Conservation (phyloP, 2,113 vertebrate species). For the Tetraodon nigroviridis region DNA sequence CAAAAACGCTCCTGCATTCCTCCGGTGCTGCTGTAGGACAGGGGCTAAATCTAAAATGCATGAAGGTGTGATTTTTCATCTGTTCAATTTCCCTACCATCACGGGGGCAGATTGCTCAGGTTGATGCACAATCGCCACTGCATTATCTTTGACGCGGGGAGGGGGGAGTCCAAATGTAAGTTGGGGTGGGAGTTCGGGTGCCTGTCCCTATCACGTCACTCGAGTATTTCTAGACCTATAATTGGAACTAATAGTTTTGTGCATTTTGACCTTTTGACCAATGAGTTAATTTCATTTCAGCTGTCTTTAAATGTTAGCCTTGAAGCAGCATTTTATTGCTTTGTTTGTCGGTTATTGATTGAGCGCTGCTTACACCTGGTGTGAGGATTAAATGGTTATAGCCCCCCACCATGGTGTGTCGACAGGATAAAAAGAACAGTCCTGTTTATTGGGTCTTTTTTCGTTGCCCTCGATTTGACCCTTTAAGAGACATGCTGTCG, state of each 20-base stretch:
- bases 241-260: constrained; percentile 66
- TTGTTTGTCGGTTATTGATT: constrained; percentile 66
- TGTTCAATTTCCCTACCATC: constrained; percentile 79
- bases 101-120: constrained; percentile 71
- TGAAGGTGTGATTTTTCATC: constrained; percentile 72
- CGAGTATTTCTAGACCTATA: constrained; percentile 45
- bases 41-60: constrained; percentile 74
- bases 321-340: constrained; percentile 59
- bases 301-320: constrained; percentile 73
- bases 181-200: constrained; percentile 38
- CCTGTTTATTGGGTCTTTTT: constrained; percentile 61
- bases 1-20: constrained; percentile 14
- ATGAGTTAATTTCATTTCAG: constrained; percentile 71
- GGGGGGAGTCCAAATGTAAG: constrained; percentile 63
- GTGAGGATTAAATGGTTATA: constrained; percentile 66
- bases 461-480: constrained; percentile 54
- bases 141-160: constrained; percentile 72
- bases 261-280: constrained; percentile 70
- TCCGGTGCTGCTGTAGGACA: constrained; percentile 48
- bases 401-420: constrained; percentile 49
- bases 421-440: constrained; percentile 60
- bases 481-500: constrained; percentile 49
- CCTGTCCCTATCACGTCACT: constrained; percentile 49
- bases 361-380: constrained; percentile 55
- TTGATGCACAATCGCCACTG: constrained; percentile 68